A percentile compares a stretch with the other conserved stretches of the same genome.
Evolutionary conservation across 2,797 vertebrate genomes (phyloP).

Genomic region (Malacoraja senta): DNA sequence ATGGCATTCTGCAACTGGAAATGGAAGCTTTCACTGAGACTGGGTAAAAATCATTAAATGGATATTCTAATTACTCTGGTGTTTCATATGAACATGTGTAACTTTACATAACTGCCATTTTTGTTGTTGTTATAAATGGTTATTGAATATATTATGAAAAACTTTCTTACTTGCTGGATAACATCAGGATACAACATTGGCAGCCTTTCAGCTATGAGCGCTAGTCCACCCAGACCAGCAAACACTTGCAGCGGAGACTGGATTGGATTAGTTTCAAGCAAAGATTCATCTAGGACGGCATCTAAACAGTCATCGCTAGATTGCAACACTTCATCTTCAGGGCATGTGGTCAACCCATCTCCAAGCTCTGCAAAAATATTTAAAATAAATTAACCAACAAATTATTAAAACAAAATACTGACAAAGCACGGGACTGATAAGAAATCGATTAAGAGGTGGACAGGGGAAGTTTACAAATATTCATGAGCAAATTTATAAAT

Average conservation of each 20-base stretch:
- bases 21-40: background rate
- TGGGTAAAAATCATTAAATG: background rate
- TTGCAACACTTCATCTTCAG: conserved; percentile 82
- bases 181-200: conserved; percentile 98
- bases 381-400: background rate
- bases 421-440: background rate
- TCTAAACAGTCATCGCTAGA: conserved; percentile 85
- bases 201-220: conserved; percentile 90
- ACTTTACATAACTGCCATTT: background rate
- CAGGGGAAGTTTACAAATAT: background rate
- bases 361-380: conserved; percentile 64
- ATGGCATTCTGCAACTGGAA: background rate
- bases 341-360: conserved; percentile 79
- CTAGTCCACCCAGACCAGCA: conserved; percentile 93
- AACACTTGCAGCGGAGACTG: conserved; percentile 97
- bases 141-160: background rate
- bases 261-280: conserved; percentile 88
- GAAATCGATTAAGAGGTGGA: background rate
- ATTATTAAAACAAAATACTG: background rate
- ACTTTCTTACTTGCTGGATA: conserved; percentile 83
- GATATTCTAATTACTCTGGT: background rate
- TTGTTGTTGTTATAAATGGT: background rate
- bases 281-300: conserved; percentile 76
- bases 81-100: background rate
- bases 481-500: background rate